Percentiles rank a stretch among this genome's conserved stretches.
Evolutionary conservation across 2,888 invertebrate species (phyloP).

Genomic region (Acanthosepion pharaonis): DNA sequence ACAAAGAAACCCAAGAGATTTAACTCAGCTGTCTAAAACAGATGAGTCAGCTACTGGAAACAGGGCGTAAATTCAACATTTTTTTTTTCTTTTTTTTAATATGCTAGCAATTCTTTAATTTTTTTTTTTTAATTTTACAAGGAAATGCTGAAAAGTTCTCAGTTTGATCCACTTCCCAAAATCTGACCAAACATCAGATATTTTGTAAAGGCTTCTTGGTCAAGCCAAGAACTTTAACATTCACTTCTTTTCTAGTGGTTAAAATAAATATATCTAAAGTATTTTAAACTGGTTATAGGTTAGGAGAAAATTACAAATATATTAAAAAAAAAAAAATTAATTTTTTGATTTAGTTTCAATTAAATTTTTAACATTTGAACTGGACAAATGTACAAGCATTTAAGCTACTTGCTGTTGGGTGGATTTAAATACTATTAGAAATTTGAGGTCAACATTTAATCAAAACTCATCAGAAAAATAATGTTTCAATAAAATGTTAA

Average conservation of each 20-base stretch:
- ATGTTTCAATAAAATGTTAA: background rate
- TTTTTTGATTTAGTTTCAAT: background rate
- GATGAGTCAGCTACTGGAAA: too few relatives aligned
- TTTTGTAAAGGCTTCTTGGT: too few relatives aligned
- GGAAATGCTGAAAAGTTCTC: too few relatives aligned
- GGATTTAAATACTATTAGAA: background rate
- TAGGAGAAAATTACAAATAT: background rate
- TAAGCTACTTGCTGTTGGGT: background rate
- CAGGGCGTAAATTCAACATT: too few relatives aligned
- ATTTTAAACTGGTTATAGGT: background rate
- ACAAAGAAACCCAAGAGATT: too few relatives aligned
- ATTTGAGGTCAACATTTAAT: background rate
- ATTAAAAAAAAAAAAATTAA: background rate
- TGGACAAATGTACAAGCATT: background rate
- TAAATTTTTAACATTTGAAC: background rate
- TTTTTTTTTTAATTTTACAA: too few relatives aligned
- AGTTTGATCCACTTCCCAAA: too few relatives aligned
- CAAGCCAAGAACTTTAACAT: too few relatives aligned
- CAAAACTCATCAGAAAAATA: background rate
- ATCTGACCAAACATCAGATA: too few relatives aligned
- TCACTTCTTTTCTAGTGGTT: background rate
- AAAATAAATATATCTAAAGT: background rate
- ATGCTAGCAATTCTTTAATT: too few relatives aligned
- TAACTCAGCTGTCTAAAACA: too few relatives aligned
- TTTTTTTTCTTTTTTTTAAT: too few relatives aligned